Evolutionary conservation across 2,113 vertebrate species (phyloP), one percentile per base, ranked within the genome.

Genomic region (Tupaia tana): DNA sequence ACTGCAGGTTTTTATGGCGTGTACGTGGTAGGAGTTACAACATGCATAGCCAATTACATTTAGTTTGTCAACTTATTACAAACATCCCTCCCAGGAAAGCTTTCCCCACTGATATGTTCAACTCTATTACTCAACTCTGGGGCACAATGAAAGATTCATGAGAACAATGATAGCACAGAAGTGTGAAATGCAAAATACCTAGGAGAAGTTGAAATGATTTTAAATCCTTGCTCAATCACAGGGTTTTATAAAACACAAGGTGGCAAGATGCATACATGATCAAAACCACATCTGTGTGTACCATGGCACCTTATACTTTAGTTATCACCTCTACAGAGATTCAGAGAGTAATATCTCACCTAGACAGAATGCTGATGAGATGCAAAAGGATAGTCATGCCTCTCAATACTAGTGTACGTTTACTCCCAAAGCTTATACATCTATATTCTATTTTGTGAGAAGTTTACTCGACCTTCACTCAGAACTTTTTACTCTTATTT

Each of bases 51-150:
- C 96, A 97, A 70, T 20, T 70, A 87, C 61, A 96, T 79, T 69
- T 71, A 96, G 29, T 22, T 90, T 93, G 96, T 97, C 86, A 69
- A 73, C 85, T 98, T 97, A 96, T 95, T 1, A 0, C 67, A 96
- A 59, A 66, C 91, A 81, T 64, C 84, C 31, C 83, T 54, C 19
- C 58, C 78, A 87, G n/a, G 93, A 90, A 87, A 69, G 16, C 77
- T 94, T 96, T 0, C 0, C n/a, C 79, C 63, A 70, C 69, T 84
- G 31, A 29, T 83, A 90, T 1, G 31, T 63, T 71, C 31, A 61
- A 80, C 24, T 86, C 64, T 58, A 82, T 92, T 92, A 78, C 88
- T 43, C 73, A 93, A 95, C 81, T 86, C 66, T 16, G 27, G 77
- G 79, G n/a, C 52, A 81, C 67, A 86, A 96, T 86, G 92, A 95